Evolutionary conservation across 2,113 vertebrate genomes (phyloP).

Genomic region (Mus pahari): DNA sequence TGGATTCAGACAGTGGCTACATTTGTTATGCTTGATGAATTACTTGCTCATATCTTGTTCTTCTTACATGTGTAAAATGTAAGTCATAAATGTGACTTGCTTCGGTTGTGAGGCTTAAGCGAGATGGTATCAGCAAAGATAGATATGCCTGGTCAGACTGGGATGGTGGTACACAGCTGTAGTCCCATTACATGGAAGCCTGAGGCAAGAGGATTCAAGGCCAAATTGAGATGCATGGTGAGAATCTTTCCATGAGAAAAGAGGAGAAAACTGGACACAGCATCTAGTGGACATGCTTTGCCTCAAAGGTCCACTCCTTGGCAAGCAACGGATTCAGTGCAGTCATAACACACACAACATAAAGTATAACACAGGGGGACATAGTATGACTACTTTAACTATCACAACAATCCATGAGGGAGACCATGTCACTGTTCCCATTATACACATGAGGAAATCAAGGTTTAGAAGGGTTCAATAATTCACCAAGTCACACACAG

Average conservation of each 20-base stretch:
- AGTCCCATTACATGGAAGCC: neutral
- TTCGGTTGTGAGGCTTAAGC: neutral
- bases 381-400: neutral
- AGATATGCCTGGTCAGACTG: neutral
- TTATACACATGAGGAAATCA: neutral
- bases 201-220: neutral
- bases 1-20: neutral
- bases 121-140: neutral
- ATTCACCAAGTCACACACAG: neutral
- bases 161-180: neutral
- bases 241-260: neutral
- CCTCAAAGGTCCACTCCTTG: neutral
- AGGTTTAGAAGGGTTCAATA: neutral
- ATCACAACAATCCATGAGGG: neutral
- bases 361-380: neutral
- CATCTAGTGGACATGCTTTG: fast-evolving
- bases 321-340: too few relatives aligned
- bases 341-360: neutral
- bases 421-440: neutral
- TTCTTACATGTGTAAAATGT: neutral
- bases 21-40: neutral
- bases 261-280: neutral
- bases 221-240: neutral
- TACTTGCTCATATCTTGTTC: neutral
- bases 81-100: neutral